phyloP scores from a whole-genome alignment of 2,797 vertebrate genomes.

The Onychomys torridus region DNA sequence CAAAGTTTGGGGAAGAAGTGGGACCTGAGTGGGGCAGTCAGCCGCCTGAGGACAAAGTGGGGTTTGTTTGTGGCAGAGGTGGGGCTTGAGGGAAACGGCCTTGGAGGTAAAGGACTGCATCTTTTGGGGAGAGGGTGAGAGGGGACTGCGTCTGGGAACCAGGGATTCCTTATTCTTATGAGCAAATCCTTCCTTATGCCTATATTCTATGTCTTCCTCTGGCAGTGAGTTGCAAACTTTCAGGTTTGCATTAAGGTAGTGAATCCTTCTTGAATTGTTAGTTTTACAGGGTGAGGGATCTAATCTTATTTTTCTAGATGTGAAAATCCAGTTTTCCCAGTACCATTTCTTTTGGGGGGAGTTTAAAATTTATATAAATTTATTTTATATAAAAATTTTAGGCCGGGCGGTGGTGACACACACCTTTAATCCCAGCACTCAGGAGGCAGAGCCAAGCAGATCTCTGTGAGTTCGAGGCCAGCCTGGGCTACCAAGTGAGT shows the following conservation, averaged over 20 bases:
- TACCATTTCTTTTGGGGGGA: not conserved
- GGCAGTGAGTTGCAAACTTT: not conserved
- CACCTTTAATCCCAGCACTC: no score
- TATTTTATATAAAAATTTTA: not conserved
- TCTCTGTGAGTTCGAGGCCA: no score
- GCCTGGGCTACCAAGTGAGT: no score
- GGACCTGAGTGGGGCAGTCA: not conserved
- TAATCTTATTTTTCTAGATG: not conserved
- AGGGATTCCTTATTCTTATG: not conserved
- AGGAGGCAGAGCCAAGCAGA: no score
- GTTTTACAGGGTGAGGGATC: not conserved
- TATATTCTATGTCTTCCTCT: not conserved
- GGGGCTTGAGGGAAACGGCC: not conserved
- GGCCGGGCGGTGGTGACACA: no score
- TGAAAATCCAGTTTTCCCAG: not conserved
- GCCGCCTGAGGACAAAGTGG: not conserved
- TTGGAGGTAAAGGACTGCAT: not conserved
- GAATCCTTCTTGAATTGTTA: not conserved
- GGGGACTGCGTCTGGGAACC: not conserved
- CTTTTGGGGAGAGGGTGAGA: not conserved
- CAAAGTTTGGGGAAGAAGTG: constrained; percentile 46
- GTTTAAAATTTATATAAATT: not conserved
- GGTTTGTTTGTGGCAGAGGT: not conserved
- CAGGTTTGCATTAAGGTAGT: not conserved
- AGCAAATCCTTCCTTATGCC: not conserved